Evolutionary conservation across 2,113 vertebrate genomes (phyloP).

Genomic region (Tursiops truncatus): DNA sequence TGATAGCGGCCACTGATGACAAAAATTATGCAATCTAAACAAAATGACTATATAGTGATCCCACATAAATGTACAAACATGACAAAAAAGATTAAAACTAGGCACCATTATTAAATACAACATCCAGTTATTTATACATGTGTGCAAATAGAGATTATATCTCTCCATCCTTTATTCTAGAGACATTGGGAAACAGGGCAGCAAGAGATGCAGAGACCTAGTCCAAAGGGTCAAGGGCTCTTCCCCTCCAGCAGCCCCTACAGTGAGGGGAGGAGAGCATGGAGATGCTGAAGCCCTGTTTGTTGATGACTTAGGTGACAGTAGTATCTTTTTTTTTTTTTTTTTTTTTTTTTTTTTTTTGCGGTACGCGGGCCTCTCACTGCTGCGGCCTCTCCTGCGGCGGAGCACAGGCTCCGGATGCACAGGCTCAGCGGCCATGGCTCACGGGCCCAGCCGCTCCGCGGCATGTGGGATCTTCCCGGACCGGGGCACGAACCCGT

Average conservation of each 20-base stretch:
- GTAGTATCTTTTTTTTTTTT: background rate
- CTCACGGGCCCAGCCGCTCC: too few relatives aligned
- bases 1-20: background rate
- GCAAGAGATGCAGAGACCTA: background rate
- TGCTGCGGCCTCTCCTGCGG: fast-evolving
- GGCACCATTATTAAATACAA: background rate
- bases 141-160: background rate
- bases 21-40: background rate
- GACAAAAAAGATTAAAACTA: background rate
- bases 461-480: too few relatives aligned
- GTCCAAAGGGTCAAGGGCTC: background rate
- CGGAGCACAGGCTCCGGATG: too few relatives aligned
- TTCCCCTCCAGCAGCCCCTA: background rate
- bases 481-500: too few relatives aligned
- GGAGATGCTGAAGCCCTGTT: background rate
- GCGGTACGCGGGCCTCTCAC: too few relatives aligned
- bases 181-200: background rate
- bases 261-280: background rate
- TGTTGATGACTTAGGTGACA: background rate
- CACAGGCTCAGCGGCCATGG: too few relatives aligned
- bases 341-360: too few relatives aligned
- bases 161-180: background rate
- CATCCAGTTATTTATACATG: background rate
- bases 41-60: background rate
- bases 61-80: background rate